These are phyloP conservation scores for Platalea minor DNA, from an alignment of 2,797 vertebrate genomes.

Conservation along the genomic window DNA sequence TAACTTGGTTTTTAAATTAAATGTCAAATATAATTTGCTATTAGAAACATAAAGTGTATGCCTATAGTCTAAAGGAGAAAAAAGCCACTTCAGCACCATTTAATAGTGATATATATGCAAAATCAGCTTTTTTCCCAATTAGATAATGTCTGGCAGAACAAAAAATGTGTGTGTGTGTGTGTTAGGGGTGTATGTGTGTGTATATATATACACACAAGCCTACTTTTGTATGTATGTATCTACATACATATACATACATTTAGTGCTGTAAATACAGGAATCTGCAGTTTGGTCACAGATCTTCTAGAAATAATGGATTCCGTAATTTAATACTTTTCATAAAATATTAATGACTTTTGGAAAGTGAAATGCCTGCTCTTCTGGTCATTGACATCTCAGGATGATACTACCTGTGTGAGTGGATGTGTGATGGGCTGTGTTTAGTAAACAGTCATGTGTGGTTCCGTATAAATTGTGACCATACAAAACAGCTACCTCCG, in stretches of 20 bases:
- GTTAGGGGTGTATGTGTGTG: neutral
- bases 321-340: slow-evolving; percentile 3
- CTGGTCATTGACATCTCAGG: neutral
- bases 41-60: slow-evolving; percentile 50
- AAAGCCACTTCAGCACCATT: slow-evolving; percentile 43
- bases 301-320: slow-evolving; percentile 17
- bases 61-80: slow-evolving; percentile 15
- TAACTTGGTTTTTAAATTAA: slow-evolving; percentile 74
- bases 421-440: neutral
- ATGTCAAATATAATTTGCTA: slow-evolving; percentile 73
- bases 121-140: slow-evolving; percentile 9
- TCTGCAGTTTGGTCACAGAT: slow-evolving; percentile 10
- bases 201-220: neutral
- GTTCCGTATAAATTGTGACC: neutral
- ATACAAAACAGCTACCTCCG: neutral
- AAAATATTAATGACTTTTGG: neutral
- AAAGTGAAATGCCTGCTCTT: neutral
- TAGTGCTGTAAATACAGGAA: neutral
- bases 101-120: slow-evolving; percentile 25
- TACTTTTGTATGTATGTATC: fast-evolving
- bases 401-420: neutral
- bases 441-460: too few relatives aligned
- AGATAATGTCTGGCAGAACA: slow-evolving; percentile 27
- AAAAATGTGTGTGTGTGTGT: neutral
- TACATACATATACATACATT: neutral